phyloP scores from a whole-genome alignment of 2,797 vertebrate species.

The Luscinia megarhynchos region DNA sequence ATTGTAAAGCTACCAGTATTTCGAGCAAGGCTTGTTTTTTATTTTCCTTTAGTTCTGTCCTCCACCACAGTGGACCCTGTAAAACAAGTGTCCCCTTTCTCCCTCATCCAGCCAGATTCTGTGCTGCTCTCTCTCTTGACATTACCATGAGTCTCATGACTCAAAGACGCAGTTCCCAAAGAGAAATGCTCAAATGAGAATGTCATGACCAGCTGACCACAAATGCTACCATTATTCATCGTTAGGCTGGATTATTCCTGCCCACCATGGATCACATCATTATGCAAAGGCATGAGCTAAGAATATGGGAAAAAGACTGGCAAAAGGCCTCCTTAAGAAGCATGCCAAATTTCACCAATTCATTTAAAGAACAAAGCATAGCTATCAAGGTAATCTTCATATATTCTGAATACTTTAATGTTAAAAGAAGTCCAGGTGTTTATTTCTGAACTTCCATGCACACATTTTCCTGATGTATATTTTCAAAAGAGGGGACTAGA shows the following conservation, averaged over 20 bases:
- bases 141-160: slow-evolving; percentile 41
- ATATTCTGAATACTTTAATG: background rate
- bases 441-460: background rate
- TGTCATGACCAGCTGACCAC: slow-evolving; percentile 56
- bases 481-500: background rate
- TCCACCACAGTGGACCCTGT: background rate
- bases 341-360: background rate
- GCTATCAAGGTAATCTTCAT: background rate
- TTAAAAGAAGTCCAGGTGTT: background rate
- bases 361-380: background rate
- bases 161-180: background rate
- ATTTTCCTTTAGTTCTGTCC: background rate
- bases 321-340: background rate
- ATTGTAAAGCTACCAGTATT: background rate
- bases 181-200: slow-evolving; percentile 47
- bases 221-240: slow-evolving; percentile 61
- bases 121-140: background rate
- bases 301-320: slow-evolving; percentile 8
- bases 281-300: slow-evolving; percentile 55
- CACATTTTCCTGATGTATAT: background rate
- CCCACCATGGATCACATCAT: slow-evolving; percentile 37
- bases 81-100: slow-evolving; percentile 46
- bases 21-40: slow-evolving; percentile 11
- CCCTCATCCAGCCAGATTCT: background rate
- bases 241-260: slow-evolving; percentile 8